Evolutionary conservation across 2,888 invertebrate species (phyloP), one percentile per base, ranked within the genome.

Genomic region (Drosophila neutralis): DNA sequence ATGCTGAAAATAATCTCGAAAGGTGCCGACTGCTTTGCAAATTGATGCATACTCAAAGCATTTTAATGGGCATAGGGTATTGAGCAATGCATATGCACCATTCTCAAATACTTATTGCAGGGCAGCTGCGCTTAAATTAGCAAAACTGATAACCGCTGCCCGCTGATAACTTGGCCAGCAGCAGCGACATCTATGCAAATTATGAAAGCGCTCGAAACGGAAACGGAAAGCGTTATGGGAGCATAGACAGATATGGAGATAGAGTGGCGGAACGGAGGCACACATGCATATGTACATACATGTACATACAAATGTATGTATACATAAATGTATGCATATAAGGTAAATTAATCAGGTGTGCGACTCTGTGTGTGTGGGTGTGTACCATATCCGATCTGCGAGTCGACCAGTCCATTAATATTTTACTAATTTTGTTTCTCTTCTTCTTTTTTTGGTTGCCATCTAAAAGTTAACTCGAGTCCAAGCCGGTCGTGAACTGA

Each of bases 321-420:
- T 61, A 48, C 27, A 36, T 56, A 5, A 4, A 4, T 24, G 4
- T 7, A 38, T 45, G 8, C 42, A 49, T 56, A 27, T 38, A 40
- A 31, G 45, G 42, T n/a, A 18, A 24, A 36, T 57, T 31, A 45
- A 24, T 57, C 42, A 45, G 15, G 36, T 38, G 13, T 67, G 51
- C 52, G 21, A 4, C 45, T 15, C 45, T 67, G 18, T 58, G 49
- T 35, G 21, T 71, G 35, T 66, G 42, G 51, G 35, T 67, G 52
- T 45, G 54, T 53, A 49, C 51, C 62, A 67, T 73, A 65, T 75
- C 86, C 73, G 69, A 76, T 78, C 74, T 58, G 69, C 66, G 72
- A 78, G 74, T 71, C 81, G 77, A 78, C 75, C 74, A 76, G 78
- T 78, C 89, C 89, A 86, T 89, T 86, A 89, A 82, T 86, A 82